Percentiles rank a stretch among this genome's conserved stretches.
Conservation (phyloP, 1,140 invertebrate genomes). For the Tribolium madens region DNA sequence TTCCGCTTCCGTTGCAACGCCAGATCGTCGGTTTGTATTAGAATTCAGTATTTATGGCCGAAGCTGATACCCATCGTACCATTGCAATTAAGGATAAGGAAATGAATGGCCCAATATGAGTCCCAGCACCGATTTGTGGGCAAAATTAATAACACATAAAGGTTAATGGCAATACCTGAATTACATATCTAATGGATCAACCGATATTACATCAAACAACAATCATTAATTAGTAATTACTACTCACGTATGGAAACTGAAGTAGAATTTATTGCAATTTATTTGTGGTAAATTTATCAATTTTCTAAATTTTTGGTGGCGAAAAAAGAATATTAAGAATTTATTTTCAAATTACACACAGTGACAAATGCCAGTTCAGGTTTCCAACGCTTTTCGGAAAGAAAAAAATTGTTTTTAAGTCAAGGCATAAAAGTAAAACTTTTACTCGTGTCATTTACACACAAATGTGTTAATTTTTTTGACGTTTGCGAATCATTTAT, state of each 20-base stretch:
- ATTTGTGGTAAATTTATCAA: too few relatives aligned
- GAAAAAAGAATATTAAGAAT: too few relatives aligned
- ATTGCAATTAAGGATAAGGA: conserved; percentile 36
- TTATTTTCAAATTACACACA: too few relatives aligned
- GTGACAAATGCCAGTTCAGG: too few relatives aligned
- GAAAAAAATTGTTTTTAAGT: too few relatives aligned
- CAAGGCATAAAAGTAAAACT: too few relatives aligned
- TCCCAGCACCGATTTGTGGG: conserved; percentile 8
- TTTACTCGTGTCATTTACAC: too few relatives aligned
- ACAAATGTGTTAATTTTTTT: too few relatives aligned
- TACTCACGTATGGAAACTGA: neutral
- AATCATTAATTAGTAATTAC: neutral
- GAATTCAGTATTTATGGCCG: conserved; percentile 24
- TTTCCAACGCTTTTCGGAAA: too few relatives aligned
- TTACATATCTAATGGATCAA: conserved; percentile 7
- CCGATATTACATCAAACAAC: conserved; percentile 15
- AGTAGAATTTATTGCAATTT: neutral
- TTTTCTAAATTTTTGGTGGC: too few relatives aligned
- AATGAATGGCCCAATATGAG: conserved; percentile 9
- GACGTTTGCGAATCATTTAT: too few relatives aligned
- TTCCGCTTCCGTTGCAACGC: conserved; percentile 42
- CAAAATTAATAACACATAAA: conserved; percentile 28
- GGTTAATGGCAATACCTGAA: conserved; percentile 7
- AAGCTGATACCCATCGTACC: conserved; percentile 30
- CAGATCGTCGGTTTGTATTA: conserved; percentile 41